Evolutionary conservation across 2,113 vertebrate genomes (phyloP), one percentile per base, ranked within the genome.

Genomic region (Hucho hucho): DNA sequence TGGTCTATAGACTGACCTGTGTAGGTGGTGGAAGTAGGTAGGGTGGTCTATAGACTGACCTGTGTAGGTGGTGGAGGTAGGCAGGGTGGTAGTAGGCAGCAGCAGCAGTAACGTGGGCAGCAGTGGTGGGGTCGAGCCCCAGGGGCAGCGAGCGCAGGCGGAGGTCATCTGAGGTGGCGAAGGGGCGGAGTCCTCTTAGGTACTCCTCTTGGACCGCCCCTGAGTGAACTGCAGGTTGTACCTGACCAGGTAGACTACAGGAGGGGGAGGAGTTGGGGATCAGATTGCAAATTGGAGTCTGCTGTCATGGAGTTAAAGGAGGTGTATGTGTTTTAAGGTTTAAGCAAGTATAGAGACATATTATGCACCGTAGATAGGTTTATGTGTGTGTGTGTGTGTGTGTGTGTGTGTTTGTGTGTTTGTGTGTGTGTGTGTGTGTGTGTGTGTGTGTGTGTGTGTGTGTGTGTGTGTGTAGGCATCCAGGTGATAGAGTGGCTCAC

Each of bases 61-160:
- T 26, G 65, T 37, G 65, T 37, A 59, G 94, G 0, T 95, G 43
- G 1, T 94, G 77, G 76, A 99, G 88, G 89, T 97, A 98, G 89
- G 95, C 94, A 77, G 96, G 95, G 82, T 98, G 97, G 78, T 98
- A 97, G 88, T 97, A 98, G 16, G 95, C 95, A 53, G 90, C 49
- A 53, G 49, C 89, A 1, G 87, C 86, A 1, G 96, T 93, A 0
- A 94, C 94, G 0, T 96, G 86, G 69, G 96, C 94, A 0, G 96
- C 94, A 0, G 94, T 84, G 32, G 95, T 92, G 0, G 95, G 95
- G 74, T 97, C 96, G 4, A 98, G 92, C 74, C 95, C 79, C 0
- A 98, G 88, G 11, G 95, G 95, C 82, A 98, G 78, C 16, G 96
- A 95, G 74, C 94, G 91, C 92, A 98, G 77, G 18, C 96, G 93